Percentiles rank a stretch among this genome's conserved stretches.
Evolutionary conservation across 2,888 invertebrate genomes (phyloP).

Genomic region (Noctua pronuba): DNA sequence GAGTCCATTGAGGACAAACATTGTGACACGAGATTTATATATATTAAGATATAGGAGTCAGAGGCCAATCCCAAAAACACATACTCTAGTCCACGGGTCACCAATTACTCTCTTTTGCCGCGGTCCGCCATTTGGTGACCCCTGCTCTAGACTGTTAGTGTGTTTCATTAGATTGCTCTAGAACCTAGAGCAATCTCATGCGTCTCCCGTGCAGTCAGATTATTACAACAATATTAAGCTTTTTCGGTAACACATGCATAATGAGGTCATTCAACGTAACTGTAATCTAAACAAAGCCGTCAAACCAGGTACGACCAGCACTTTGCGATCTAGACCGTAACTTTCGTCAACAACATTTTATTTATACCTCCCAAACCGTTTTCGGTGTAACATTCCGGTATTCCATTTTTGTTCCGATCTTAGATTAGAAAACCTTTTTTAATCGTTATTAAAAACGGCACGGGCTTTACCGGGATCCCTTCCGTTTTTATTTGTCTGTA

Average conservation of each 20-base stretch:
- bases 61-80: neutral
- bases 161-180: neutral
- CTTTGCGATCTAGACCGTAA: conserved; percentile 31
- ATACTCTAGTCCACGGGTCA: too few relatives aligned
- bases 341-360: conserved; percentile 21
- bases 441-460: conserved; percentile 6
- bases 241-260: conserved; percentile 13
- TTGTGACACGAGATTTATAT: too few relatives aligned
- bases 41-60: neutral
- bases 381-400: conserved; percentile 5
- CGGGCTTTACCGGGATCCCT: neutral
- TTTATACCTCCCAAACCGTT: neutral
- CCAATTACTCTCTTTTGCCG: too few relatives aligned
- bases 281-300: conserved; percentile 11
- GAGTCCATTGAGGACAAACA: too few relatives aligned
- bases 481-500: conserved; percentile 4
- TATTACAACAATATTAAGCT: neutral
- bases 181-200: neutral
- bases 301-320: conserved; percentile 1
- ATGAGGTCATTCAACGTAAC: conserved; percentile 28
- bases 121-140: too few relatives aligned
- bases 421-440: conserved; percentile 20
- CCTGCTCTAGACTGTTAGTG: too few relatives aligned
- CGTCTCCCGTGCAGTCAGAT: neutral
- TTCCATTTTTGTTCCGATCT: conserved; percentile 13